Percentiles rank a stretch among this genome's conserved stretches.
Conservation (phyloP, 2,888 invertebrate genomes). For the Rhingia rostrata region DNA sequence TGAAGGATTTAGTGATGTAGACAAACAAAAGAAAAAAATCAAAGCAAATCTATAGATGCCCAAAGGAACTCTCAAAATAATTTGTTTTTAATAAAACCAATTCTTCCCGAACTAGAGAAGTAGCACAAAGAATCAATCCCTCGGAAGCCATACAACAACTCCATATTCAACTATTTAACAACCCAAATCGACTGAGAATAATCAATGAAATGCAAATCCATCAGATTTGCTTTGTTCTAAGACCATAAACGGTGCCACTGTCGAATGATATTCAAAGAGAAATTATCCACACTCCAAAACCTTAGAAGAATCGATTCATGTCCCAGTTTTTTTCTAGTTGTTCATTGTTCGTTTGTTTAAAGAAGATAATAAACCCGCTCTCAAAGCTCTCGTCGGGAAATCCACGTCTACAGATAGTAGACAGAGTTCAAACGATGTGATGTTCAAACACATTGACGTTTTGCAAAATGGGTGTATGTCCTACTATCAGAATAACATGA, state of each 20-base stretch:
- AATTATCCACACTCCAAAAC: slow-evolving; percentile 6
- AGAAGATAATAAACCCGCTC: neutral
- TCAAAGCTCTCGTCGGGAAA: slow-evolving; percentile 10
- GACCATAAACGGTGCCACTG: neutral
- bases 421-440: slow-evolving; percentile 15
- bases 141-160: neutral
- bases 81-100: no score
- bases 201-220: slow-evolving; percentile 22
- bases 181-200: neutral
- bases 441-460: neutral
- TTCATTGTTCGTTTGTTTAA: slow-evolving; percentile 2
- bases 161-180: neutral
- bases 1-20: no score
- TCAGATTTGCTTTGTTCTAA: slow-evolving; percentile 9
- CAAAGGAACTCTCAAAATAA: no score
- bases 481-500: slow-evolving; percentile 2
- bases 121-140: neutral
- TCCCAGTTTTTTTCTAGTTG: neutral
- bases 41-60: no score
- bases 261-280: neutral
- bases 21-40: no score
- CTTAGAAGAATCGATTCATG: slow-evolving; percentile 19
- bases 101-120: neutral
- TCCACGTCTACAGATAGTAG: slow-evolving; percentile 1
- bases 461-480: slow-evolving; percentile 3